A percentile compares a stretch with the other conserved stretches of the same genome.
These are phyloP conservation scores for Ciconia maguari DNA, from an alignment of 2,113 vertebrate species.

Conservation along the genomic window DNA sequence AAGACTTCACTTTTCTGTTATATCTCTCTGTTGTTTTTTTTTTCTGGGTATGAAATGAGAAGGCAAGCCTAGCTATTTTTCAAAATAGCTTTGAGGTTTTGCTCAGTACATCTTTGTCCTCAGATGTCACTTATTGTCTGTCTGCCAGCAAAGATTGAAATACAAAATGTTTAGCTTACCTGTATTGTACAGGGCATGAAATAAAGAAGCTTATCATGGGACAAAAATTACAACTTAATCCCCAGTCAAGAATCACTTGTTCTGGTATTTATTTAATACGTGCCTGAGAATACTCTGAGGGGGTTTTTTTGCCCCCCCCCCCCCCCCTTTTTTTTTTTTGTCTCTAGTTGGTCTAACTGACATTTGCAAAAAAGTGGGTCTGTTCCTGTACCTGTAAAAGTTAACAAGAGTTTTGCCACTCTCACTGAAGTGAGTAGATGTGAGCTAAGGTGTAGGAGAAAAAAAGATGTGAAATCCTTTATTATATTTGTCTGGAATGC, in stretches of 20 bases:
- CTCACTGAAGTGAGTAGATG: not conserved
- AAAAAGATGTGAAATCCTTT: not conserved
- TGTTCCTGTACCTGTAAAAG: slow-evolving; percentile 39
- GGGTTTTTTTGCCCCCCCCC: not conserved
- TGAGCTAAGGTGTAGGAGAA: not conserved
- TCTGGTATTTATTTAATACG: not conserved
- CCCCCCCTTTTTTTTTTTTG: not conserved
- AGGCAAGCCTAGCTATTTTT: not conserved
- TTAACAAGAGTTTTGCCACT: slow-evolving; percentile 20
- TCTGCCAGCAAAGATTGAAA: not conserved
- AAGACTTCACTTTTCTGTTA: not conserved
- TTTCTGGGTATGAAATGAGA: not conserved
- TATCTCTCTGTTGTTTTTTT: not conserved
- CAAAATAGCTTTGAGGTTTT: not conserved
- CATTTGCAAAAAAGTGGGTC: not conserved
- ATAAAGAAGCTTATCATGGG: slow-evolving; percentile 10
- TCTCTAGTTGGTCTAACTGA: not conserved
- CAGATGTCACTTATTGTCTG: not conserved
- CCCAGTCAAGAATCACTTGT: not conserved
- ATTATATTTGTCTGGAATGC: not conserved
- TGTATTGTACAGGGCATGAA: not conserved
- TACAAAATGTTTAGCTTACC: not conserved
- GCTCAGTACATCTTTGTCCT: not conserved
- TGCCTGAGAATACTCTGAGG: not conserved
- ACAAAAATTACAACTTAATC: slow-evolving; percentile 13